phyloP scores from a whole-genome alignment of 2,113 vertebrate species.

The Xyrauchen texanus region DNA sequence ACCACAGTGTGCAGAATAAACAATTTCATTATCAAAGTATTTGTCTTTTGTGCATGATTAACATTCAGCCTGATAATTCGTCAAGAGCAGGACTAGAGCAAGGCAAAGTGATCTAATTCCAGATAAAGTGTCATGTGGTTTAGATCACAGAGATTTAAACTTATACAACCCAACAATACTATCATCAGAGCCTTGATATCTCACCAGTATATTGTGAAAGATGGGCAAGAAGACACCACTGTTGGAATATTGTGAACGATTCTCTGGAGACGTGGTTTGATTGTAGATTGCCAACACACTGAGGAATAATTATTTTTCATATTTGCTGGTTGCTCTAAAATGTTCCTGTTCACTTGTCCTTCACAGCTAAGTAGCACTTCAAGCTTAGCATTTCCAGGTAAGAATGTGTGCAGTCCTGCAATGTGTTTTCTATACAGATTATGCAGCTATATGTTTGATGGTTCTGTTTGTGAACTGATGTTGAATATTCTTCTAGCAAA shows the following conservation, averaged over 20 bases:
- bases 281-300: background rate
- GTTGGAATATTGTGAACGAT: background rate
- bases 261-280: constrained; percentile 13
- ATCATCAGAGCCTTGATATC: no score
- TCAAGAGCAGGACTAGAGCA: no score
- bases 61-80: no score
- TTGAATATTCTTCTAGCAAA: no score
- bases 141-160: no score
- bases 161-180: no score
- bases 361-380: constrained; percentile 72
- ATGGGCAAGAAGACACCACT: no score
- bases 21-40: constrained; percentile 7
- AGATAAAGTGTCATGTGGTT: no score
- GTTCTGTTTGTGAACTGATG: no score
- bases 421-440: background rate
- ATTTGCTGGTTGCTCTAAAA: constrained; percentile 55
- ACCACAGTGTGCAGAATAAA: constrained; percentile 2
- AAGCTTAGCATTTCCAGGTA: constrained; percentile 44
- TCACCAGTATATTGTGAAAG: no score
- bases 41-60: background rate
- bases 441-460: background rate
- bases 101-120: no score
- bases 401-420: background rate
- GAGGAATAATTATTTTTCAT: constrained; percentile 52
- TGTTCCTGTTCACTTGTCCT: constrained; percentile 21